A percentile compares a stretch with the other conserved stretches of the same genome.
These are phyloP conservation scores for Lanius collurio DNA, from an alignment of 2,113 vertebrate genomes.

Conservation along the genomic window DNA sequence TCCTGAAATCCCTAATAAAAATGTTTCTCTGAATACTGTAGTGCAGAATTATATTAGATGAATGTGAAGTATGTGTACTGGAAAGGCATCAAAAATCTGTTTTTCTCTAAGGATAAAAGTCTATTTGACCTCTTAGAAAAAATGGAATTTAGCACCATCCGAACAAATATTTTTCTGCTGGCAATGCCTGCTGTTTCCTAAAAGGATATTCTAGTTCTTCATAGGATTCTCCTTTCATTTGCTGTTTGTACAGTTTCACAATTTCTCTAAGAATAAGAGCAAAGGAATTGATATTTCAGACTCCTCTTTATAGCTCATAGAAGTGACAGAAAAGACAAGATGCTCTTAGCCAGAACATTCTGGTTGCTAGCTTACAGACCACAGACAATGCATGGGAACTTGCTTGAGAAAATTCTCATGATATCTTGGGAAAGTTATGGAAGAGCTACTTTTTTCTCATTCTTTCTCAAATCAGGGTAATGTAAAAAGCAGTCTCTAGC, in stretches of 20 bases:
- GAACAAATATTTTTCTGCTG: not conserved
- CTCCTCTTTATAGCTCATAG: not conserved
- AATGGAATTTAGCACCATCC: not conserved
- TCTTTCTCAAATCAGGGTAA: not conserved
- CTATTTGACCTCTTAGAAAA: not conserved
- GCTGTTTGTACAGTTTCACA: not conserved
- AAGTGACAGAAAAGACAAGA: not conserved
- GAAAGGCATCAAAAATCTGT: not conserved
- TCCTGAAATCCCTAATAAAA: not conserved
- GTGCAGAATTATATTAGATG: not conserved
- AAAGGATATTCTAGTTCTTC: not conserved
- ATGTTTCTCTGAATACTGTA: not conserved
- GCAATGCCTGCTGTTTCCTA: not conserved
- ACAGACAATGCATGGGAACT: not conserved
- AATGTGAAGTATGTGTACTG: not conserved
- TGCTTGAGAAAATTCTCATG: not conserved
- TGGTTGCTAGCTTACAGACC: not conserved
- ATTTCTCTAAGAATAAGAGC: not conserved
- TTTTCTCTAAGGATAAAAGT: not conserved
- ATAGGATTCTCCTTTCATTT: not conserved
- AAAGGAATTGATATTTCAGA: not conserved
- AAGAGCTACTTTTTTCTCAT: not conserved
- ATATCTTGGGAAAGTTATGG: not conserved
- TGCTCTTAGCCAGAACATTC: not conserved
- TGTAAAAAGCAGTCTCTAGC: not conserved